Base-by-base conservation (phyloP, 2,113 vertebrate species). In the Hippocampus barbouri region DNA sequence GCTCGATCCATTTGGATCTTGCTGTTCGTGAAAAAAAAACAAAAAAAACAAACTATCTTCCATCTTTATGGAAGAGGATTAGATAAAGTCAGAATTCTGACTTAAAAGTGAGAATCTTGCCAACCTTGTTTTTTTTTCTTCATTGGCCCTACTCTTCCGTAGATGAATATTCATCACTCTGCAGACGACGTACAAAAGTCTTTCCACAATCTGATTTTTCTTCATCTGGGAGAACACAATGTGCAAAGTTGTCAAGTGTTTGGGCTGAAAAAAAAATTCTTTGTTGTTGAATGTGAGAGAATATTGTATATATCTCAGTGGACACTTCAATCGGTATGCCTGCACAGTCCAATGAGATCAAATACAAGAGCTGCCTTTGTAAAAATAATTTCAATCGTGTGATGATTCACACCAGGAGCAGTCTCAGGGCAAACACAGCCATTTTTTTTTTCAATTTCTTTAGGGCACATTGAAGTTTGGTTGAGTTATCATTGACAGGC, bases 221-320 rank as follows among this genome's bases (percentile, higher is more conserved):
- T 64, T 64, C 64, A 66, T 66, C 64, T 25, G 43, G 64, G 43
- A 66, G 43, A 47, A 47, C 23, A 27, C 64, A 27, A 66, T 66
- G 2, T 61, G 27, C 59, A 15, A n/a, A 61, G 15, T 34, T 34
- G 64, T 66, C 41, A 25, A 66, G 41, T 27, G 64, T 47, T 47
- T 25, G 6, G 64, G 14, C 41, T 45, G 3, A 34, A 43, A 40
- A 41, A 40, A 47, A 66, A 45, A 25, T 20, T 12, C 43, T 66
- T 66, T 66, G 43, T 66, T 16, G n/a, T 66, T 8, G 43, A 47
- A 66, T 66, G 64, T 47, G 49, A 16, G n/a, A 23, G 40, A 65
- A 45, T 34, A 61, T 16, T 34, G 59, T 34, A 25, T 43, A n/a
- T 43, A 14, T 43, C 63, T 65, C 63, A 18, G 40, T 16, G n/a